Evolutionary conservation across 2,888 invertebrate species (phyloP), one percentile per base, ranked within the genome.

Genomic region (Crossocerus cetratus): DNA sequence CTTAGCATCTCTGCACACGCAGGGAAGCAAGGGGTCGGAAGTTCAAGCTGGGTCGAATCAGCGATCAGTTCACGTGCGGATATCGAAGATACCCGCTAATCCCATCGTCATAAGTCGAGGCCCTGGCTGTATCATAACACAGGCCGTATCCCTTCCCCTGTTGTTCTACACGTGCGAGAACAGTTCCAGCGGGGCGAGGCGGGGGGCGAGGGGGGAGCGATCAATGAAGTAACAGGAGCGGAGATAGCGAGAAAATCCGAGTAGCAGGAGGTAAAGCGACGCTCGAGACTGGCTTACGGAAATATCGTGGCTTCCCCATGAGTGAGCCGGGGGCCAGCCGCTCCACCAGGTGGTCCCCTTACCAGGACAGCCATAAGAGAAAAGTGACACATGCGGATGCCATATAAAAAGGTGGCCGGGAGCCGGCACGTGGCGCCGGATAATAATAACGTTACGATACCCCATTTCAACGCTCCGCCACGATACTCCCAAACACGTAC

Each of bases 361-460:
- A 22, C 14, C 54, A 20, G 44, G 18, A 13, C 20, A 43, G 44
- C 20, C 49, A 23, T 53, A 20, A 59, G 70, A 44, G 66, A 65
- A 23, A 20, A 49, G 21, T 65, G 63, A 73, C 70, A 57, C 68
- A 69, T 60, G 65, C 56, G 68, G 83, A 83, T 73, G 68, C 79
- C 82, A 65, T 82, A 81, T 73, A 83, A 84, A 82, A 84, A 81
- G 80, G 49, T 49, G 1, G n/a, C 49, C 14, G 74, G 78, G 66
- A 22, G 69, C 71, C 44, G 62, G 59, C 80, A 80, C 83, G 83
- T 83, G 83, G 59, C 78, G 65, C 62, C 55, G 69, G 66, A 69
- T 77, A 82, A 83, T 83, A 83, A 78, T 80, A 81, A 77, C 74
- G 68, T 64, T 65, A 69, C 62, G 72, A 80, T 74, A 74, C 70